These are phyloP conservation scores for Ryuthela nishihirai DNA, from an alignment of 2,888 invertebrate species.

Conservation along the genomic window DNA sequence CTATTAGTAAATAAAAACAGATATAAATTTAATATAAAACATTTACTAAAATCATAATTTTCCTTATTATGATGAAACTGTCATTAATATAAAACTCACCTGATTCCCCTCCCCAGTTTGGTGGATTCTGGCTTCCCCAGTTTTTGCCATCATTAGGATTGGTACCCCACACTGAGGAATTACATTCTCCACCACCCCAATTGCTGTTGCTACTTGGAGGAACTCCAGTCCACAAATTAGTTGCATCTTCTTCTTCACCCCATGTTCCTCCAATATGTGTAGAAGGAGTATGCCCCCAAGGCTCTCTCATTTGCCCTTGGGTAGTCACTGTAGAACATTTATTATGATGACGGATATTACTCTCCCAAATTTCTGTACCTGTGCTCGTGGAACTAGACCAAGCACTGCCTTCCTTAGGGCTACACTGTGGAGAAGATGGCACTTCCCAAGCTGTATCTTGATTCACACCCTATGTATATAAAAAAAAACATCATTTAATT, in stretches of 20 bases:
- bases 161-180: conserved; percentile 22
- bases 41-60: too few relatives aligned
- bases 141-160: conserved; percentile 19
- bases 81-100: conserved; percentile 6
- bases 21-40: too few relatives aligned
- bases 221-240: conserved; percentile 83
- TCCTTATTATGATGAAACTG: too few relatives aligned
- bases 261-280: conserved; percentile 80
- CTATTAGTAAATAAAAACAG: too few relatives aligned
- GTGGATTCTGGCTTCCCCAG: conserved; percentile 24
- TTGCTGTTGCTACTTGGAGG: conserved; percentile 55
- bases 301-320: conserved; percentile 68
- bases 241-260: conserved; percentile 89
- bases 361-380: conserved; percentile 77
- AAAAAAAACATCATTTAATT: background rate
- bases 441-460: conserved; percentile 53
- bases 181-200: conserved; percentile 24
- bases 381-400: conserved; percentile 39
- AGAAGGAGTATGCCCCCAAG: conserved; percentile 82
- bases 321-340: conserved; percentile 67
- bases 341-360: conserved; percentile 69
- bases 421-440: conserved; percentile 39
- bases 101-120: conserved; percentile 14
- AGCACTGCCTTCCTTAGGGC: conserved; percentile 40
- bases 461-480: conserved; percentile 29